A percentile compares a stretch with the other conserved stretches of the same genome.
phyloP scores from a whole-genome alignment of 2,113 vertebrate species.

The Gopherus evgoodei region DNA sequence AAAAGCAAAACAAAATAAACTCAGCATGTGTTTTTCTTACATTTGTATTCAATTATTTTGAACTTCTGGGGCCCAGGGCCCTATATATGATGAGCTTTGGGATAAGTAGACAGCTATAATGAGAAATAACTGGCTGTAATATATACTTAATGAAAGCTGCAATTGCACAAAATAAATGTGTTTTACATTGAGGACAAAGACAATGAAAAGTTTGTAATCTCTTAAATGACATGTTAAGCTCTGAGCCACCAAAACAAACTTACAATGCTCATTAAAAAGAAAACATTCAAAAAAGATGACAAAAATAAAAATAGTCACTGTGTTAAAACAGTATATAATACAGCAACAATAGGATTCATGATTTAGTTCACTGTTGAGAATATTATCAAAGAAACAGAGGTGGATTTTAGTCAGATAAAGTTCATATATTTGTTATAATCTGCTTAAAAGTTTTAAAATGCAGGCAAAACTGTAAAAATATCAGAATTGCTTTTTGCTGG shows the following conservation, averaged over 20 bases:
- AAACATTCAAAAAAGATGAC: conserved; percentile 13
- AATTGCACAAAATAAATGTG: conserved; percentile 23
- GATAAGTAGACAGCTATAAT: conserved; percentile 55
- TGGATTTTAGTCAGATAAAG: conserved; percentile 21
- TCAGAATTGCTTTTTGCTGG: neutral
- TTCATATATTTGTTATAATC: conserved; percentile 39
- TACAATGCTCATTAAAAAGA: conserved; percentile 22
- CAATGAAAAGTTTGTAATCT: conserved; percentile 29
- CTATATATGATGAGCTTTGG: conserved; percentile 47
- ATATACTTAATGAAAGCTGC: conserved; percentile 12
- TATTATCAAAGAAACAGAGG: conserved; percentile 50
- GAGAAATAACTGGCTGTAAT: conserved; percentile 67
- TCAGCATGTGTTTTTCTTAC: conserved; percentile 33
- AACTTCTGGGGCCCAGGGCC: conserved; percentile 19
- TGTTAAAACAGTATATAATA: conserved; percentile 33
- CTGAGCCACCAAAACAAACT: neutral
- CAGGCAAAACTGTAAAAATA: neutral
- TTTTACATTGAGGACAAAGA: conserved; percentile 29
- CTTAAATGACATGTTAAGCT: conserved; percentile 1
- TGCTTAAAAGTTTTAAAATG: conserved; percentile 25
- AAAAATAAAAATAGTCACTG: conserved; percentile 27
- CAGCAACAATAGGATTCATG: conserved; percentile 42
- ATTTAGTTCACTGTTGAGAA: conserved; percentile 10
- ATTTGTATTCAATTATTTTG: conserved; percentile 58
- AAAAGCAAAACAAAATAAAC: conserved; percentile 51